phyloP scores from a whole-genome alignment of 2,797 vertebrate genomes.

The Podarcis lilfordi region DNA sequence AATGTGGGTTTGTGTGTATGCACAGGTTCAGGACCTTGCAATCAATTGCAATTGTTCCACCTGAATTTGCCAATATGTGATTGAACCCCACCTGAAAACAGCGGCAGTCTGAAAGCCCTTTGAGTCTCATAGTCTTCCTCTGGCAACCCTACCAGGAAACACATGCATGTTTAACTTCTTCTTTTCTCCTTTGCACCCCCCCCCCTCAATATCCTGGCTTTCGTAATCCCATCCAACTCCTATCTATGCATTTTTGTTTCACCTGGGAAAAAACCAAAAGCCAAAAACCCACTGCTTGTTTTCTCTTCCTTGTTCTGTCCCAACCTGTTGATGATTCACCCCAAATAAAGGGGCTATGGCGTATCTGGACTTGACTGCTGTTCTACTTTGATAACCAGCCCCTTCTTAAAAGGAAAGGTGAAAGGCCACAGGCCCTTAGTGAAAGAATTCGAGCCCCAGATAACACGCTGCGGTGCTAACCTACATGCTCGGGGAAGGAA shows the following conservation, averaged over 20 bases:
- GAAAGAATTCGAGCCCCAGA: not conserved
- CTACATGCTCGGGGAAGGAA: not conserved
- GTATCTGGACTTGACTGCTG: accelerated
- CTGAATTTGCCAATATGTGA: no score
- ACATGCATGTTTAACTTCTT: no score
- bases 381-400: not conserved
- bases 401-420: not conserved
- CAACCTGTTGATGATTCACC: not conserved
- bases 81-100: no score
- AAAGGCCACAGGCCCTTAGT: not conserved
- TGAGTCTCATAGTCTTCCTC: no score
- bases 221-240: not conserved
- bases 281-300: no score
- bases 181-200: not conserved
- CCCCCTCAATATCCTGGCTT: not conserved
- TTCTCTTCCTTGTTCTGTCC: accelerated
- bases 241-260: not conserved
- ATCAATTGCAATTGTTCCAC: no score
- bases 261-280: not conserved
- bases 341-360: not conserved
- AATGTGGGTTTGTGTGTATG: no score
- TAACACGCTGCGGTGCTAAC: not conserved
- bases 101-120: no score
- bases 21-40: no score
- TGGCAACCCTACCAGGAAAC: no score